Evolutionary conservation across 2,888 invertebrate species (phyloP), one percentile per base, ranked within the genome.

Genomic region (Bellardia bayeri): DNA sequence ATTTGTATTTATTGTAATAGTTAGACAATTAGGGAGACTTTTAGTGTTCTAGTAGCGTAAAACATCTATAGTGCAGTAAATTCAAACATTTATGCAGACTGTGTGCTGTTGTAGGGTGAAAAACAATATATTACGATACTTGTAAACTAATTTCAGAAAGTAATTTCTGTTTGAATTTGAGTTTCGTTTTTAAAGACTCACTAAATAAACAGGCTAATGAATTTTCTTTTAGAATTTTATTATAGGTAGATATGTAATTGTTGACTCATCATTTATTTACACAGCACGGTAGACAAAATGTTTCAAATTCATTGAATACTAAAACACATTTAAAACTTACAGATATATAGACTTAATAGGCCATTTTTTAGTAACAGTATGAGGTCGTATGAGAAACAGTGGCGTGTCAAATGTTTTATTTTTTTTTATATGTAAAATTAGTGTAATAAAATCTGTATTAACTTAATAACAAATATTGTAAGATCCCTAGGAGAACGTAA

Each of bases 231-330:
- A 45, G 56, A 45, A 23, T 64, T 78, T 68, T 68, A 68, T 74
- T 79, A 40, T 16, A 56, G 40, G n/a, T 42, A 56, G 40, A 11
- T 42, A 37, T 49, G 71, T 81, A 49, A 74, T 85, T 80, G 51
- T 71, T 66, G 76, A 33, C 68, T 33, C 5, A 4, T 6, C 37
- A 37, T 74, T 80, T 61, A 61, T 82, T 76, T 72, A 51, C 58
- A 37, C 56, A 86, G 51, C 75, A 76, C 66, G 66, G 54, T 76
- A 76, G 69, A 80, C 74, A 76, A 80, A 75, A 23, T 23, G 23
- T 23, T 23, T 1, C 23, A 23, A 23, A 86, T 86, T 86, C 83
- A 71, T 76, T 75, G 49, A 78, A 83, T 78, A 56, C 33, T 72
- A 68, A 76, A 51, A n/a, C 16, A 72, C 51, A 49, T 72, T 23